These are phyloP conservation scores for Esox lucius DNA, from an alignment of 2,797 vertebrate genomes.

Conservation along the genomic window DNA sequence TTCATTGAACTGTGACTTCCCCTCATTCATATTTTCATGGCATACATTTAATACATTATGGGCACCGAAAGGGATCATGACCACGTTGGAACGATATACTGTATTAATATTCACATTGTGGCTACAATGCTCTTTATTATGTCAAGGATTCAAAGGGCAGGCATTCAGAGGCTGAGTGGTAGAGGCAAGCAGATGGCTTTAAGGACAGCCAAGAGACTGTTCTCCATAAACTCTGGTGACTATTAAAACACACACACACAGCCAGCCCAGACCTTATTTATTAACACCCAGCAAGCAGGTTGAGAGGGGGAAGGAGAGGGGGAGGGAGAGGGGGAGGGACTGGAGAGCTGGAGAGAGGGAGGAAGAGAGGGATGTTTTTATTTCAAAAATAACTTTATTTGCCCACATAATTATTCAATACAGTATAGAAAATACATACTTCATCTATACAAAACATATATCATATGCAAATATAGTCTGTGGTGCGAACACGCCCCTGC, in stretches of 20 bases:
- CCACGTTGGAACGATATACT: slow-evolving; percentile 32
- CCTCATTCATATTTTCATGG: not conserved
- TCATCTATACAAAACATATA: too few species aligned
- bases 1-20: not conserved
- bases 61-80: slow-evolving; percentile 20
- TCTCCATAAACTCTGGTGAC: slow-evolving; percentile 25
- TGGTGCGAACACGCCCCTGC: too few species aligned
- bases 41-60: slow-evolving; percentile 29
- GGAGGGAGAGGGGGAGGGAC: too few species aligned
- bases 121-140: slow-evolving; percentile 45
- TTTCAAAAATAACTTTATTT: too few species aligned
- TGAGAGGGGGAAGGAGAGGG: too few species aligned
- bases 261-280: not conserved
- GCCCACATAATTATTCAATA: too few species aligned
- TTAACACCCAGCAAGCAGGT: too few species aligned
- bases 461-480: too few species aligned
- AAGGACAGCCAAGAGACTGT: slow-evolving; percentile 6
- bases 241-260: slow-evolving; percentile 16
- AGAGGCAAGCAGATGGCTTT: slow-evolving; percentile 13
- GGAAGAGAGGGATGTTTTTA: too few species aligned
- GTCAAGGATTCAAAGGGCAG: slow-evolving; percentile 54
- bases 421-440: too few species aligned
- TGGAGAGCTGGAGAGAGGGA: not conserved
- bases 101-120: slow-evolving; percentile 43
- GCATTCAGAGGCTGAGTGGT: slow-evolving; percentile 5